Base-by-base conservation (phyloP, 2,888 invertebrate genomes). In the Hylaea fasciaria region DNA sequence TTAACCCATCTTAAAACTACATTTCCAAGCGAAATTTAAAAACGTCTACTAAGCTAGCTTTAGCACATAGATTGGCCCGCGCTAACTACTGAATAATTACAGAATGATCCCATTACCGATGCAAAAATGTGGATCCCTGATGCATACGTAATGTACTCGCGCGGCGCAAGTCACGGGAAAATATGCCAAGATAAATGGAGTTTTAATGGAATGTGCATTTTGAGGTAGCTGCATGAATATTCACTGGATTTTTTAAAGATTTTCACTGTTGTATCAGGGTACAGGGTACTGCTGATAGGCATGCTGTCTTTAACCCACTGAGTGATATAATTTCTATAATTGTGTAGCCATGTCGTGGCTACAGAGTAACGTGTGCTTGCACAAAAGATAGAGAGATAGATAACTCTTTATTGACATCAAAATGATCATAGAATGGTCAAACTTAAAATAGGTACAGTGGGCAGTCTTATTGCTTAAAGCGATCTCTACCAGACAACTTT, bases 51-150 rank as follows among this genome's bases (percentile, higher is more conserved):
- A 64, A 63, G 63, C 63, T 51, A 53, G 44, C 28, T 32, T 35
- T 32, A 43, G 64, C 62, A 68, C 73, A 84, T 84, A 85, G 87
- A 87, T 88, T 83, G 87, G 84, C 81, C 71, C 72, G 73, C 75
- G 80, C 85, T 89, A 91, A 91, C 88, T 87, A 88, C 78, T 81
- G 89, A 89, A 89, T 91, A 91, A 91, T 91, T 89, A 88, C 88
- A 85, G 82, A 84, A 85, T 88, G 89, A 91, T 89, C 85, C 85
- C 81, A 89, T 90, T 90, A 89, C 86, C 82, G 85, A 91, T 91
- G 90, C 91, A 91, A 91, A 91, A 91, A 91, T 87, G 86, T 81
- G 78, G 81, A 79, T 76, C 83, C 77, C 77, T 73, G 85, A 83
- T 89, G 89, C 89, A 89, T 90, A 86, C 84, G 77, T 85, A 90